Percentiles rank a stretch among this genome's conserved stretches.
phyloP scores from a whole-genome alignment of 2,888 invertebrate genomes.

The Oithona nana region DNA sequence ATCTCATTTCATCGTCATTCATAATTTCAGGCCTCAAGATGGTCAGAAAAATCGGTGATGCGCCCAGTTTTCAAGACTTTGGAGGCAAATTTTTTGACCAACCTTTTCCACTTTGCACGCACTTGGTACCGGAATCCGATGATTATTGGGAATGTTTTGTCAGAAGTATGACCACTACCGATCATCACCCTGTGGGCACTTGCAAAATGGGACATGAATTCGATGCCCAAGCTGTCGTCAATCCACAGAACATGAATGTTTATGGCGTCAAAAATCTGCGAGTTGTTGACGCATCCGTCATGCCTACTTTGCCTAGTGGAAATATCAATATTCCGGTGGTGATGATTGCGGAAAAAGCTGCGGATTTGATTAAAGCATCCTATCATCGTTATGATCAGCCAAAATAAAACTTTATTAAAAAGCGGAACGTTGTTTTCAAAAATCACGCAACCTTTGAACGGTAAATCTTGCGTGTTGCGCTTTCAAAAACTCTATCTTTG shows the following conservation, averaged over 20 bases:
- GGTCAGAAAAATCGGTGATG: slow-evolving; percentile 2
- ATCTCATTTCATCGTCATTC: too few relatives aligned
- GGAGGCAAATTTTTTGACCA: slow-evolving; percentile 1
- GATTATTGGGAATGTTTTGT: slow-evolving; percentile 19
- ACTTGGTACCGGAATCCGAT: slow-evolving; percentile 14
- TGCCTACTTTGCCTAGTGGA: slow-evolving; percentile 63
- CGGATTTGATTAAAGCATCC: slow-evolving; percentile 20
- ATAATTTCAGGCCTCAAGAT: slow-evolving; percentile 1
- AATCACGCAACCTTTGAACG: too few relatives aligned
- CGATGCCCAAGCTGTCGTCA: slow-evolving; percentile 63
- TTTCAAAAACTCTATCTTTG: too few relatives aligned
- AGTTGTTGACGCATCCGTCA: slow-evolving; percentile 68
- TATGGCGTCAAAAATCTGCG: slow-evolving; percentile 56
- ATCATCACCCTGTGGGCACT: slow-evolving; percentile 72
- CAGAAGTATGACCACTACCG: slow-evolving; percentile 42
- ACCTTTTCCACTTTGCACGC: slow-evolving; percentile 1
- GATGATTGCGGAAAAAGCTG: slow-evolving; percentile 21
- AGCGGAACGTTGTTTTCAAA: too few relatives aligned
- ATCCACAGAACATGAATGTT: slow-evolving; percentile 48
- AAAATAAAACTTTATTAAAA: too few relatives aligned
- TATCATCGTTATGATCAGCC: too few relatives aligned
- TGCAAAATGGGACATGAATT: slow-evolving; percentile 67
- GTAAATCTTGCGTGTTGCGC: too few relatives aligned
- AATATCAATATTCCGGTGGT: slow-evolving; percentile 19
- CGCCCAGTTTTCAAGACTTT: neutral